Conservation (phyloP, 2,888 invertebrate genomes). For the Drosophila algonquin region DNA sequence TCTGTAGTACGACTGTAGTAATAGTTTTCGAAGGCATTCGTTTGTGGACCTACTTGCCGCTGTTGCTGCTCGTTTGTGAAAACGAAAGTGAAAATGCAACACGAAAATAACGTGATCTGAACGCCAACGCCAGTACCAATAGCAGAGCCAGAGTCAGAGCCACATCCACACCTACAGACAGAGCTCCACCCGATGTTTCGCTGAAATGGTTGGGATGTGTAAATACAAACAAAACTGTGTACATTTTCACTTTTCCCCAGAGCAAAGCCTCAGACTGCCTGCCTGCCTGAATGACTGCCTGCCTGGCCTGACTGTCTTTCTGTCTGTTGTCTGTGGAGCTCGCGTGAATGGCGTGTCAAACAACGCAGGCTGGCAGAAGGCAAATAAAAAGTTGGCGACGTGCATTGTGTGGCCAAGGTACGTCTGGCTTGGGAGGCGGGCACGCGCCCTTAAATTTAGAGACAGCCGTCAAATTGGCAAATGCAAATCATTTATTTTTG, state of each 20-base stretch:
- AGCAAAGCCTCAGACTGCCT: slow-evolving; percentile 8
- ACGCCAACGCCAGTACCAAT: slow-evolving; percentile 24
- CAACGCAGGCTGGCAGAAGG: slow-evolving; percentile 47
- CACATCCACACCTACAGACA: background rate
- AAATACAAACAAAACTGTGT: slow-evolving; percentile 68
- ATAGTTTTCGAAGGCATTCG: slow-evolving; percentile 25
- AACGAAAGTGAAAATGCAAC: slow-evolving; percentile 74
- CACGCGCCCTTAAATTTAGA: slow-evolving; percentile 28
- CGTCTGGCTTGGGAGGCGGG: background rate
- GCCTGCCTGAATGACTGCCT: background rate
- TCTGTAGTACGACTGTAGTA: slow-evolving; percentile 24
- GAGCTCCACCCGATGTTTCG: background rate
- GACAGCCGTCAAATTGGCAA: slow-evolving; percentile 30
- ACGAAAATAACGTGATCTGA: slow-evolving; percentile 65
- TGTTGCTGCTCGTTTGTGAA: slow-evolving; percentile 28
- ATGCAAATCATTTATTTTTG: slow-evolving; percentile 36
- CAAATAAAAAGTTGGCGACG: slow-evolving; percentile 72
- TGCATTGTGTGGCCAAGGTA: slow-evolving; percentile 60
- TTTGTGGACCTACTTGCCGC: slow-evolving; percentile 7
- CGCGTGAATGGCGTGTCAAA: slow-evolving; percentile 47
- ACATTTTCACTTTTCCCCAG: slow-evolving; percentile 70
- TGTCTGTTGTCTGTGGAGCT: slow-evolving; percentile 3
- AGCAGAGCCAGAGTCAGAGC: too few species aligned
- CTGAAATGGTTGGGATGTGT: slow-evolving; percentile 48
- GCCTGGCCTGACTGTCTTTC: background rate